Base-by-base conservation (phyloP, 2,888 invertebrate genomes). In the Cremastinae sp. region DNA sequence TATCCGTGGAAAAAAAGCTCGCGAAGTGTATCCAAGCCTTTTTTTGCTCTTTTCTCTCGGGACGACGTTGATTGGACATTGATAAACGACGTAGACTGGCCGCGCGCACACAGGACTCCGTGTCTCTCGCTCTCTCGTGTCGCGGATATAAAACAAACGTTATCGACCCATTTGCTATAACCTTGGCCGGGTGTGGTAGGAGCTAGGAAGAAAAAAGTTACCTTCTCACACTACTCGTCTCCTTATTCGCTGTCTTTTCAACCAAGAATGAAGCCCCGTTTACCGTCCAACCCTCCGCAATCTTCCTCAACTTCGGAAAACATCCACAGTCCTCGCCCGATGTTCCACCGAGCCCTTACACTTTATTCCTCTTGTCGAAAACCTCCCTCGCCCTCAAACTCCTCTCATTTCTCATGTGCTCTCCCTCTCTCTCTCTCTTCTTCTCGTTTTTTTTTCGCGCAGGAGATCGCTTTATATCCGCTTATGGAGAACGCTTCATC, bases 11-110 rank as follows among this genome's bases (percentile, higher is more conserved):
- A 75, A 74, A 53, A 71, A 73, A 65, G 70, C 68, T 71, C 62
- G 51, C 36, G 14, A 70, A n/a, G 65, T 62, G 70, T 75, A 62
- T 18, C 51, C 45, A 28, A 70, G 53, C 74, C 74, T 78, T 74
- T 75, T 74, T 78, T 74, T 54, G n/a, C n/a, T n/a, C n/a, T n/a
- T n/a, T n/a, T n/a, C n/a, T 45, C 64, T 65, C 64, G 34, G 34
- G 59, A 65, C 79, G 83, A 84, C 83, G 81, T 84, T 87, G 86
- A 87, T 87, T 86, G 84, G 86, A 86, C 86, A 82, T 86, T 87
- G 87, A 87, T 84, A 86, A 87, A 87, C 83, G 86, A 85, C 81
- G 81, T 78, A 66, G 79, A 78, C 65, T 69, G 61, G 70, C 71
- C 72, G 64, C 74, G 58, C 41, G 77, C 56, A 69, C n/a, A n/a